Evolutionary conservation across 2,113 vertebrate species (phyloP).

Genomic region (Equus przewalskii): DNA sequence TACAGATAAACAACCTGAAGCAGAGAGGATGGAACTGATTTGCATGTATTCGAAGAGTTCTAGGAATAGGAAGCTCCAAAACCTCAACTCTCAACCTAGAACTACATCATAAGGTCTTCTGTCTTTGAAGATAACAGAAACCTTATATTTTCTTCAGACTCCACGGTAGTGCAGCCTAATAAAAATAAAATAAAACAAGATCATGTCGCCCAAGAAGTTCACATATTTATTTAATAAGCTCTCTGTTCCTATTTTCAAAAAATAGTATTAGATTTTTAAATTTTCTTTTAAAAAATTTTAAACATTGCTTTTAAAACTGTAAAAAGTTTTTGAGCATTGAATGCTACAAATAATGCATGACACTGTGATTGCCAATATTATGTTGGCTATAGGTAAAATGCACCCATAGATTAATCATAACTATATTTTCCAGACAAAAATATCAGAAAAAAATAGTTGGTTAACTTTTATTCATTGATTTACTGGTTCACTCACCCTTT

Average conservation of each 20-base stretch:
- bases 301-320: no score
- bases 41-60: neutral
- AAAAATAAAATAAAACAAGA: neutral
- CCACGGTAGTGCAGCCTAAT: neutral
- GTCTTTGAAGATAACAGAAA: neutral
- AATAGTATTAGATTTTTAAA: neutral
- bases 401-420: neutral
- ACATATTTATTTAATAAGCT: neutral
- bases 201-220: neutral
- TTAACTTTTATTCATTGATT: constrained; percentile 8
- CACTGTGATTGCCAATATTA: neutral
- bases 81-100: neutral
- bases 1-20: neutral
- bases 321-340: neutral
- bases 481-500: neutral
- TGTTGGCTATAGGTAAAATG: neutral
- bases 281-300: no score
- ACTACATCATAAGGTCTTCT: neutral
- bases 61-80: neutral
- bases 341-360: neutral
- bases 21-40: neutral
- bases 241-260: constrained; percentile 17
- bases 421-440: neutral
- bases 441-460: neutral
- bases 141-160: neutral